phyloP scores from a whole-genome alignment of 2,797 vertebrate species.

The Acrossocheilus fasciatus region DNA sequence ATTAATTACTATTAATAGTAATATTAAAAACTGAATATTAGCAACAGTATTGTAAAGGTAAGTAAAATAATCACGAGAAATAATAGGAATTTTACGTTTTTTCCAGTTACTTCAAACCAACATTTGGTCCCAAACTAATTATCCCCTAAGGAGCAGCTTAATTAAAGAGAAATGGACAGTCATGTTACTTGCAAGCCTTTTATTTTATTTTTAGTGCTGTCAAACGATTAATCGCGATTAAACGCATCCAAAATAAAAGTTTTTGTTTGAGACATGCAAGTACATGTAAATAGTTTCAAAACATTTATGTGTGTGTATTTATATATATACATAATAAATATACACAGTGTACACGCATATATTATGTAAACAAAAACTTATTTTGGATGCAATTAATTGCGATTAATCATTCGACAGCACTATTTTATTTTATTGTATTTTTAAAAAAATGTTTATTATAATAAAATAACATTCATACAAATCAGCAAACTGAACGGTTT shows the following conservation, averaged over 20 bases:
- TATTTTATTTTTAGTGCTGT: too few relatives aligned
- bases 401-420: too few relatives aligned
- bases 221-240: too few relatives aligned
- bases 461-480: not conserved
- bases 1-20: not conserved
- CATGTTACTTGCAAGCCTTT: too few relatives aligned
- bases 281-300: too few relatives aligned
- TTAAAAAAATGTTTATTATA: not conserved
- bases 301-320: too few relatives aligned
- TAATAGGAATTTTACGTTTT: not conserved
- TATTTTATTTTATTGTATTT: not conserved
- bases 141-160: not conserved
- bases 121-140: not conserved
- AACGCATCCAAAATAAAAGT: too few relatives aligned
- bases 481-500: not conserved
- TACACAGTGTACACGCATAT: too few relatives aligned
- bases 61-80: not conserved
- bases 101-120: not conserved
- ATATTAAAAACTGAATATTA: not conserved
- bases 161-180: not conserved
- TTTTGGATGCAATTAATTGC: too few relatives aligned
- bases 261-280: too few relatives aligned
- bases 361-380: too few relatives aligned
- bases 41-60: not conserved
- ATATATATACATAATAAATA: too few relatives aligned